Percentiles rank a stretch among this genome's conserved stretches.
Conservation (phyloP, 2,113 vertebrate genomes). For the Dissostichus mawsoni region DNA sequence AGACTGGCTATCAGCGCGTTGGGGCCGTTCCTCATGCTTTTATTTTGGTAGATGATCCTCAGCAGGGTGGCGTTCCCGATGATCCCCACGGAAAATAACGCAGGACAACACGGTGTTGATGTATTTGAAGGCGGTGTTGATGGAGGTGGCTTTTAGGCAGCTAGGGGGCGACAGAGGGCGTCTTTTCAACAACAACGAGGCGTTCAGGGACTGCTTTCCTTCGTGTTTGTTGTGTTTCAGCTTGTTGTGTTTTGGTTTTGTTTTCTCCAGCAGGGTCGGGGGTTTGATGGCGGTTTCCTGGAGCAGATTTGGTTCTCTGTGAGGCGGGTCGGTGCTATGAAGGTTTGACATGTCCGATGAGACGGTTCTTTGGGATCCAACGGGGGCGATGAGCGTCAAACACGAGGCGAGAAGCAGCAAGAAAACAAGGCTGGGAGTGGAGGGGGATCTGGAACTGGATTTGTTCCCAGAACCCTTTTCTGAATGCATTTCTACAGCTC, state of each 20-base stretch:
- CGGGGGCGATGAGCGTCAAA: not conserved
- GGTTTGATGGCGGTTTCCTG: conserved; percentile 33
- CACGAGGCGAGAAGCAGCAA: conserved; percentile 30
- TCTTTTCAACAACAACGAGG: rapidly evolving
- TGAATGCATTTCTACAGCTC: not conserved
- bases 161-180: not conserved
- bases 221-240: conserved; percentile 29
- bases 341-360: conserved; percentile 10
- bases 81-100: conserved; percentile 92
- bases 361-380: conserved; percentile 25
- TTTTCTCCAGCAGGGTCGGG: rapidly evolving
- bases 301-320: not conserved
- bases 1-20: conserved; percentile 94
- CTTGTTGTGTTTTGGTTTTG: not conserved
- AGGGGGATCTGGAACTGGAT: not conserved
- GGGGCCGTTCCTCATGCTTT: conserved; percentile 95
- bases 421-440: not conserved
- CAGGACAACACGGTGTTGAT: conserved; percentile 91
- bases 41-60: conserved; percentile 95
- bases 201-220: conserved; percentile 32
- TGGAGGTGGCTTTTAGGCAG: conserved; percentile 84
- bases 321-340: not conserved
- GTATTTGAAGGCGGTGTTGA: conserved; percentile 88
- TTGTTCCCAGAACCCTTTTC: not conserved
- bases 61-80: conserved; percentile 92